Conservation (phyloP, 2,113 vertebrate genomes). For the Anoplopoma fimbria region DNA sequence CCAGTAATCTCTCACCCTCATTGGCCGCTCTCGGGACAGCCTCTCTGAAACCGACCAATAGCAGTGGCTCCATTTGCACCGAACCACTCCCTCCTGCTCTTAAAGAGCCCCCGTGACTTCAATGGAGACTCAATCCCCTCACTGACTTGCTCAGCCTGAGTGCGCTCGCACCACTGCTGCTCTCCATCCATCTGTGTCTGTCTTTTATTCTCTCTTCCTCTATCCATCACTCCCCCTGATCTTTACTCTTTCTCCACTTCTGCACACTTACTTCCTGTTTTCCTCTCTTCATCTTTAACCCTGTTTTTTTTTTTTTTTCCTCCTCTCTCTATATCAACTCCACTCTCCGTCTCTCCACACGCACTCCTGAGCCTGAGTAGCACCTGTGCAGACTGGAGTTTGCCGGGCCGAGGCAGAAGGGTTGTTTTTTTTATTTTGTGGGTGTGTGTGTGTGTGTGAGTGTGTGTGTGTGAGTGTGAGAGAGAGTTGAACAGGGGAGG, state of each 20-base stretch:
- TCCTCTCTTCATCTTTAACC: constrained; percentile 19
- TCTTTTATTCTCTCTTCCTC: constrained; percentile 47
- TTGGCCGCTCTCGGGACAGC: constrained; percentile 85
- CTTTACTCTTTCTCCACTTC: constrained; percentile 8
- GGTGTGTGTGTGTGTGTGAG: constrained; percentile 6
- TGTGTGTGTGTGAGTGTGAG: constrained; percentile 10
- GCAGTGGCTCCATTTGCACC: constrained; percentile 79
- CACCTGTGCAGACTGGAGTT: constrained; percentile 75
- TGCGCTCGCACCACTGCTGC: constrained; percentile 77
- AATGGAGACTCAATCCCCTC: constrained; percentile 86
- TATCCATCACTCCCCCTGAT: constrained; percentile 25
- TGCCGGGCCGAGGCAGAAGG: constrained; percentile 51
- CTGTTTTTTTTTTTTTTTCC: too few relatives aligned
- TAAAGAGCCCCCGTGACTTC: constrained; percentile 88
- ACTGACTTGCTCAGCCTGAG: constrained; percentile 75
- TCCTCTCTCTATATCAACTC: constrained; percentile 16
- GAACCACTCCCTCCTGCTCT: constrained; percentile 81
- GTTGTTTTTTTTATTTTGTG: constrained; percentile 13
- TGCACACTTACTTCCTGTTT: constrained; percentile 7
- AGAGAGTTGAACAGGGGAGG: constrained; percentile 45
- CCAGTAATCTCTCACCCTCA: constrained; percentile 41
- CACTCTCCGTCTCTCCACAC: constrained; percentile 35
- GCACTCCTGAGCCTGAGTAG: constrained; percentile 42
- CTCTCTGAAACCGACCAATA: constrained; percentile 83
- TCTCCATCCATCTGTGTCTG: constrained; percentile 68